Percentiles rank a stretch among this genome's conserved stretches.
Conservation (phyloP, 2,113 vertebrate species). For the Oncorhynchus tshawytscha region DNA sequence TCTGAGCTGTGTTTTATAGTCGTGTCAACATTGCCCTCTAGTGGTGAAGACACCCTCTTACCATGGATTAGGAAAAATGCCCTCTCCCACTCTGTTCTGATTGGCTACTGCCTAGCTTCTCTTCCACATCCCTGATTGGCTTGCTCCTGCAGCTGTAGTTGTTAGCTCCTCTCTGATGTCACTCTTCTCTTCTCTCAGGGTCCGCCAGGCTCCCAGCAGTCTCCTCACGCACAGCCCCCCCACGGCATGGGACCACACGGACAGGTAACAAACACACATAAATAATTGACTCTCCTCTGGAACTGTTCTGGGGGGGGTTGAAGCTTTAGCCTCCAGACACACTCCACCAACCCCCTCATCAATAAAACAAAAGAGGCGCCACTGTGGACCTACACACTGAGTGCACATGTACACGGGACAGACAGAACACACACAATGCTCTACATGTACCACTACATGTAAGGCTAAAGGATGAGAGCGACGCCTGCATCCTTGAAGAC, state of each 20-base stretch:
- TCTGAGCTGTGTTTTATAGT: constrained; percentile 1
- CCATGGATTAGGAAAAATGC: not conserved
- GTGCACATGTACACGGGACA: too few species aligned
- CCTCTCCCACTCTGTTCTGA: not conserved
- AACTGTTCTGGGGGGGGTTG: constrained; percentile 42
- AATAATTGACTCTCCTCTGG: constrained; percentile 68
- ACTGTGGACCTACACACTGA: not conserved
- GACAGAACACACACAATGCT: not conserved
- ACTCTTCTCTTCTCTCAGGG: constrained; percentile 79
- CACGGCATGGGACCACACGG: constrained; percentile 81
- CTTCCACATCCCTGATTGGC: constrained; percentile 13
- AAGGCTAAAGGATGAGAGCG: not conserved
- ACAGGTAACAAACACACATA: constrained; percentile 77
- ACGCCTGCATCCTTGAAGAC: too few species aligned
- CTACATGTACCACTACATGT: not conserved
- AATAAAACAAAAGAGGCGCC: not conserved
- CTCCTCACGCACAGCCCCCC: constrained; percentile 82
- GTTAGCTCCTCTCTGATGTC: constrained; percentile 69
- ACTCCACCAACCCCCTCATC: not conserved
- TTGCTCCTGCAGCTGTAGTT: constrained; percentile 50
- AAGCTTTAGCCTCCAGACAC: not conserved
- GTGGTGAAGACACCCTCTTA: constrained; percentile 40
- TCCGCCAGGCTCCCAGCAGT: constrained; percentile 81
- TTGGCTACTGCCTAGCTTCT: not conserved
- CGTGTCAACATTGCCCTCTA: constrained; percentile 69